Conservation (phyloP, 2,113 vertebrate genomes). For the Acinonyx jubatus region DNA sequence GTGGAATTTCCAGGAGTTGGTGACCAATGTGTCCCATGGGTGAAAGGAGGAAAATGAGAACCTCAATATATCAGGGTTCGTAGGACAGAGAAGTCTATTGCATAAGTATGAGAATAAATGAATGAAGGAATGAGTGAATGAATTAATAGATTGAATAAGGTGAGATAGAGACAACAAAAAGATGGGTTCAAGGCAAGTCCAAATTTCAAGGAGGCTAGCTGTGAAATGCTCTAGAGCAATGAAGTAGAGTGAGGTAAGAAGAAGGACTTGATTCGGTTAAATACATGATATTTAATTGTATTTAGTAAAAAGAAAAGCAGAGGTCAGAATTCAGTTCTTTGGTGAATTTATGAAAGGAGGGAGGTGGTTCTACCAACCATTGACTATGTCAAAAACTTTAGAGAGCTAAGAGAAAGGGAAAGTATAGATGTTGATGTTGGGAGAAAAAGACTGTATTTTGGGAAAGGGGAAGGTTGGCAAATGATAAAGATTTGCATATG, state of each 20-base stretch:
- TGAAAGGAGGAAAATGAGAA: background rate
- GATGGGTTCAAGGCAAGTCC: background rate
- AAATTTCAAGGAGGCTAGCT: background rate
- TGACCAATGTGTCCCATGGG: background rate
- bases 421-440: background rate
- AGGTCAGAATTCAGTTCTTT: background rate
- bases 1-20: background rate
- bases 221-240: background rate
- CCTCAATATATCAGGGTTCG: background rate
- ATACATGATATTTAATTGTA: background rate
- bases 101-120: background rate
- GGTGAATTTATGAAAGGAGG: background rate
- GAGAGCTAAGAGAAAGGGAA: background rate
- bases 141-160: background rate
- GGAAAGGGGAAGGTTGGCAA: background rate
- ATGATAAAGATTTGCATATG: background rate
- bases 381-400: background rate
- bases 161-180: background rate
- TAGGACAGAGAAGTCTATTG: background rate
- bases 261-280: background rate
- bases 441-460: background rate
- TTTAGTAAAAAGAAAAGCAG: background rate
- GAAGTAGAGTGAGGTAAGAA: background rate
- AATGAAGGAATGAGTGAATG: background rate
- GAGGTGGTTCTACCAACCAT: background rate